phyloP scores from a whole-genome alignment of 2,888 invertebrate genomes.

The Scaptomyza flava region DNA sequence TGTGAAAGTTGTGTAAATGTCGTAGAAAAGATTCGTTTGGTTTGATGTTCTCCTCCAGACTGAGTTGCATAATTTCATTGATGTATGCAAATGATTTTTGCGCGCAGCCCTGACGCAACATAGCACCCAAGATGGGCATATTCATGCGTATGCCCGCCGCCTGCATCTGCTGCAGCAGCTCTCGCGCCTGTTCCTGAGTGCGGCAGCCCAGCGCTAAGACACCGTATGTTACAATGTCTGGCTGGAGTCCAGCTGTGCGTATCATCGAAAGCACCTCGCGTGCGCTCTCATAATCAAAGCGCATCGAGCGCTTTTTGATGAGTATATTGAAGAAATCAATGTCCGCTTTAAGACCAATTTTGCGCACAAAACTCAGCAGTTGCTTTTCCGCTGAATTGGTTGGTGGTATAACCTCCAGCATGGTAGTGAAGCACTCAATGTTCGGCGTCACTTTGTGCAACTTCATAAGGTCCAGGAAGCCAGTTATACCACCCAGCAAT shows the following conservation, averaged over 20 bases:
- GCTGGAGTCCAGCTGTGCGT: conserved; percentile 86
- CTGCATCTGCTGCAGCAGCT: conserved; percentile 90
- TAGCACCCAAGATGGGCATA: conserved; percentile 89
- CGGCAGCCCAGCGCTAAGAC: conserved; percentile 92
- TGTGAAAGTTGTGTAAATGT: conserved; percentile 87
- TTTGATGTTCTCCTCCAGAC: conserved; percentile 87
- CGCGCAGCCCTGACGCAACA: conserved; percentile 88
- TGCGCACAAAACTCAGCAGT: conserved; percentile 87
- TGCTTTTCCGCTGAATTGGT: conserved; percentile 88
- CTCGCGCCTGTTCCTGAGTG: conserved; percentile 87
- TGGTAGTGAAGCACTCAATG: conserved; percentile 91
- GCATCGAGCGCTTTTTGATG: conserved; percentile 91
- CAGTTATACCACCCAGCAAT: conserved; percentile 90
- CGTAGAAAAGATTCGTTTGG: conserved; percentile 87
- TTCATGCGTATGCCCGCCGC: conserved; percentile 89
- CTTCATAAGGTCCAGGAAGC: conserved; percentile 91
- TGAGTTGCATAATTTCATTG: conserved; percentile 88
- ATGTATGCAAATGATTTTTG: conserved; percentile 88
- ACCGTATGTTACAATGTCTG: conserved; percentile 94
- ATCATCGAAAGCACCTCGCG: conserved; percentile 87
- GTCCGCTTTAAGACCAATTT: conserved; percentile 88
- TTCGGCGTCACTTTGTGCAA: conserved; percentile 88
- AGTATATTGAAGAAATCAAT: conserved; percentile 94
- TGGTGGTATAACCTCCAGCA: conserved; percentile 90
- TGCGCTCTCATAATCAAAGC: conserved; percentile 89